Base-by-base conservation (phyloP, 2,113 vertebrate genomes). In the Riparia riparia region DNA sequence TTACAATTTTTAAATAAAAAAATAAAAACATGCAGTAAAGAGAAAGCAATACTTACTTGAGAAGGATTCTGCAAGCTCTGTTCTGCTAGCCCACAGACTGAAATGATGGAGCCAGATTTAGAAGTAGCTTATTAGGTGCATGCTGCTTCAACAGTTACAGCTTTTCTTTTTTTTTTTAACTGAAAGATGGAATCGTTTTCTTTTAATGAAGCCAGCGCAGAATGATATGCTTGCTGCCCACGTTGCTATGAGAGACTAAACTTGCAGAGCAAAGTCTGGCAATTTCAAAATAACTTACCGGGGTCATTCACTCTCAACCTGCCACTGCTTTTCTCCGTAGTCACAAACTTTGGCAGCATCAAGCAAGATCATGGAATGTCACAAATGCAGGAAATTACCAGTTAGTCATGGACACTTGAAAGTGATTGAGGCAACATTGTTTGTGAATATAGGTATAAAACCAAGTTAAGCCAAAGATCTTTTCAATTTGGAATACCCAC, bases 41-140 rank as follows among this genome's bases (percentile, higher is more conserved):
- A 81, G 57, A 80, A 95, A 89, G 44, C 70, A 91, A n/a, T 90
- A 97, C 96, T 97, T 89, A 97, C 96, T 95, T 92, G 70, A 92
- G 86, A 83, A 88, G 56, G 94, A 87, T 88, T 81, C 93, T 86
- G 95, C 73, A 88, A 77, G 83, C 93, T 92, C 84, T 66, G 68
- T 86, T 95, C 87, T 83, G 78, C 91, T 96, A 89, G 79, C 96
- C 94, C 90, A 93, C 91, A 94, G 93, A 42, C 79, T 82, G 90
- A 91, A 96, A 94, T 74, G 82, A 93, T 89, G 85, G 74, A 95
- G 93, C 81, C 84, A 91, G 95, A 95, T 94, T 95, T 95, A 96
- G 89, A 96, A 97, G 81, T 91, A 93, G 92, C 82, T 96, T 93
- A 96, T 97, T 96, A 97, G 94, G 85, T 95, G 88, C 94, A 90